phyloP scores from a whole-genome alignment of 2,113 vertebrate genomes.

The Catagonus wagneri region DNA sequence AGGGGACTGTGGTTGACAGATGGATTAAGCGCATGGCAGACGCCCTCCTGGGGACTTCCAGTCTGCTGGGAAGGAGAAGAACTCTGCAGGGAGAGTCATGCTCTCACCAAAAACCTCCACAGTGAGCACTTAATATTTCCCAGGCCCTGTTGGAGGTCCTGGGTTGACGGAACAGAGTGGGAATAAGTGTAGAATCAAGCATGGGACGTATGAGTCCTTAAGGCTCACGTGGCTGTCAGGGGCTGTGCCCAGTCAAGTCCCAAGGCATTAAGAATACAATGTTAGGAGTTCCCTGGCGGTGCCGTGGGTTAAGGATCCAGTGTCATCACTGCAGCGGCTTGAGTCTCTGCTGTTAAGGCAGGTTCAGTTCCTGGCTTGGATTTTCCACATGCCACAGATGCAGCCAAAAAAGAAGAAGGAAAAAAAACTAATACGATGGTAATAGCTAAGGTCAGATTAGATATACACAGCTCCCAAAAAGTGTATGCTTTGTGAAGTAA shows the following conservation, averaged over 20 bases:
- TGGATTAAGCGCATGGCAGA: constrained; percentile 34
- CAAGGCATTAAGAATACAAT: neutral
- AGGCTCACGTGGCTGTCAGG: neutral
- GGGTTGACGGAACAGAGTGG: neutral
- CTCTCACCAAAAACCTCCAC: neutral
- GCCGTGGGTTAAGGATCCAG: too few species aligned
- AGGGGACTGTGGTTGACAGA: constrained; percentile 47
- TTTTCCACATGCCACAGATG: too few species aligned
- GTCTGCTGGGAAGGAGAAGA: neutral
- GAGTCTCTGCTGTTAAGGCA: too few species aligned
- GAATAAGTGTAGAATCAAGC: neutral
- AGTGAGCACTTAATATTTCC: neutral
- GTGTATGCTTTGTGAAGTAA: neutral
- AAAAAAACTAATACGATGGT: neutral
- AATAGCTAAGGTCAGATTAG: neutral
- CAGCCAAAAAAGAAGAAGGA: too few species aligned
- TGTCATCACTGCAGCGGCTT: too few species aligned
- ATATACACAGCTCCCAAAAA: neutral
- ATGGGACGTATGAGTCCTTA: neutral
- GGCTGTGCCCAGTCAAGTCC: neutral
- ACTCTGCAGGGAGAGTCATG: constrained; percentile 8
- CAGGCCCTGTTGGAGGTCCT: neutral
- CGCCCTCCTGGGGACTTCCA: constrained; percentile 70
- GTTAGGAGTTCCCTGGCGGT: neutral
- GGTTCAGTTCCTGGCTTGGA: too few species aligned